Base-by-base conservation (phyloP, 2,888 invertebrate species). In the Harpalus rubripes region DNA sequence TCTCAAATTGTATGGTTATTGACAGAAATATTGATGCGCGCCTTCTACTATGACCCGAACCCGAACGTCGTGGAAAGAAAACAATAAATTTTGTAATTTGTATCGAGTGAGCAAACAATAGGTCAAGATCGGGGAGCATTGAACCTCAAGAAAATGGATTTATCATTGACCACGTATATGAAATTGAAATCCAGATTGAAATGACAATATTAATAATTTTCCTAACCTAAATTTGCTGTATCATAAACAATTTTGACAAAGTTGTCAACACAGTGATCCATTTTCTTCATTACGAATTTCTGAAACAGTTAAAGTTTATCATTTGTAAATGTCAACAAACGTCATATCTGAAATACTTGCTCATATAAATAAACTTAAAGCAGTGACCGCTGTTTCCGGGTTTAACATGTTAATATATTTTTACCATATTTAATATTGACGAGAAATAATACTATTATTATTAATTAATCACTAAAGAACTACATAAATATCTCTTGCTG, bases 1-100 rank as follows among this genome's bases (percentile, higher is more conserved):
- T 61, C 58, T 83, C 83, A 83, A 83, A 83, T 83, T 83, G 76
- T 83, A 58, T 61, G 83, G 61, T 83, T 83, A 83, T 83, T 83
- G 83, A 83, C 83, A 83, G 83, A 83, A 61, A 83, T 83, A 76
- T 83, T 76, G 74, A 83, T 83, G 76, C 63, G 52, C 7, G 18
- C 8, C 22, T 26, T 10, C 68, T 68, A 32, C 63, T 63, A 63
- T 22, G 68, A 32, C 68, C 16, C 16, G 59, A 32, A 32, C 32
- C 32, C 32, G 68, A 39, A 44, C 41, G 61, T 72, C 59, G 61
- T 65, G 39, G 16, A 59, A 83, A 61, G 63, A 80, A 83, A 76
- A 74, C 83, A 61, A 83, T 83, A 83, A 83, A 83, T 83, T 83
- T 59, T 76, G 44, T 83, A 76, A 83, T 65, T 83, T 83, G 74